Base-by-base conservation (phyloP, 2,113 vertebrate species). In the Gymnocephalus cernua region DNA sequence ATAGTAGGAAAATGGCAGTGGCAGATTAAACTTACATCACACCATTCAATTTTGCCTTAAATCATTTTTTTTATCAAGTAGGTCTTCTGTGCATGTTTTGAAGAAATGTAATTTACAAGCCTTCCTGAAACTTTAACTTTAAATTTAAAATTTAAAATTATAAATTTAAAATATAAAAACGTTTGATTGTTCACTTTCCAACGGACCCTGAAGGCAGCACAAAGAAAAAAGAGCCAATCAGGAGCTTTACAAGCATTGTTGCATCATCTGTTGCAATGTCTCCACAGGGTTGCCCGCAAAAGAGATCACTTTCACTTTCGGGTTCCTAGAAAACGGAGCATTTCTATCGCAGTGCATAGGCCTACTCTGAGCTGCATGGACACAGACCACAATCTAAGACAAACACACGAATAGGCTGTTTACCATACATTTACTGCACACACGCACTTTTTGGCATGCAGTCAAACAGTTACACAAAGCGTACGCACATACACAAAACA, bases 301-400 rank as follows among this genome's bases (percentile, higher is more conserved):
- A 10, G 5, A 15, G 4, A 2, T 25, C 1, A 54, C 71, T 92
- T 92, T 89, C 88, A 38, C 71, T 92, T 92, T 89, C 63, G 10
- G 15, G 0, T 90, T 90, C 83, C 50, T 0, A 48, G 69, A 85
- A 91, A 73, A 48, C 1, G 0, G 9, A 21, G 2, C 12, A 2
- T 77, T 86, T 77, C 67, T 35, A 2, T 3, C 0, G 0, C 29
- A 70, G 12, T 1, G 18, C 6, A 0, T n/a, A n/a, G n/a, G n/a
- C n/a, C n/a, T 1, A 10, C 0, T 6, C 38, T 38, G n/a, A 11
- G 0, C 3, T 13, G 18, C n/a, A n/a, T n/a, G n/a, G 29, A 41
- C 10, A 19, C 6, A 27, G 0, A 9, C 35, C 45, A 23, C 47
- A 54, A n/a, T 13, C 0, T 18, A 11, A 3, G 18, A 18, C 10